These are phyloP conservation scores for Seriola quinqueradiata DNA, from an alignment of 2,113 vertebrate genomes.

Conservation along the genomic window DNA sequence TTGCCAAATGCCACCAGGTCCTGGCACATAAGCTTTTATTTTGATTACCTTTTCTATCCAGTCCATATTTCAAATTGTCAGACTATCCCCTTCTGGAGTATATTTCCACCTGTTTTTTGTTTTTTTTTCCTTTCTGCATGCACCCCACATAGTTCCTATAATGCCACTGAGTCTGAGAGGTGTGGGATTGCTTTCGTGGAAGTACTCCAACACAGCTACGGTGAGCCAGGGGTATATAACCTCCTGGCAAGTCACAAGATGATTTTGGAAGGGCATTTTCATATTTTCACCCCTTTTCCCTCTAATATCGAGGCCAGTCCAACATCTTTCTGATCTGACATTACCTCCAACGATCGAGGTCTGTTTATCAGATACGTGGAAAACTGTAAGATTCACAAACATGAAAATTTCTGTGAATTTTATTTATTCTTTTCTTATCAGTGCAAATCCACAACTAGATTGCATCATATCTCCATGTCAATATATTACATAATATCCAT, in stretches of 20 bases:
- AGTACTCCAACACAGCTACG: constrained; percentile 20
- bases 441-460: not conserved
- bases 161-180: constrained; percentile 27
- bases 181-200: constrained; percentile 47
- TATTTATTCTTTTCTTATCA: not conserved
- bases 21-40: constrained; percentile 21
- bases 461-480: not conserved
- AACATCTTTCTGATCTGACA: not conserved
- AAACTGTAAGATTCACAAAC: not conserved
- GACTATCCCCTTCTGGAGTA: constrained; percentile 23
- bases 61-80: constrained; percentile 4
- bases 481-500: too few species aligned
- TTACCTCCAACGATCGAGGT: not conserved
- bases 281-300: constrained; percentile 7
- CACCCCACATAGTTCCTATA: constrained; percentile 24
- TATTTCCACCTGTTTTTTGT: not conserved
- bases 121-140: constrained; percentile 23
- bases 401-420: not conserved
- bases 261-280: constrained; percentile 30
- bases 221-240: constrained; percentile 21
- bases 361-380: not conserved
- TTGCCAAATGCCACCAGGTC: not conserved
- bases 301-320: not conserved
- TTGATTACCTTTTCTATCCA: constrained; percentile 26
- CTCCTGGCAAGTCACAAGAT: constrained; percentile 20